A percentile compares a stretch with the other conserved stretches of the same genome.
Conservation (phyloP, 2,888 invertebrate species). For the Hylaea fasciaria region DNA sequence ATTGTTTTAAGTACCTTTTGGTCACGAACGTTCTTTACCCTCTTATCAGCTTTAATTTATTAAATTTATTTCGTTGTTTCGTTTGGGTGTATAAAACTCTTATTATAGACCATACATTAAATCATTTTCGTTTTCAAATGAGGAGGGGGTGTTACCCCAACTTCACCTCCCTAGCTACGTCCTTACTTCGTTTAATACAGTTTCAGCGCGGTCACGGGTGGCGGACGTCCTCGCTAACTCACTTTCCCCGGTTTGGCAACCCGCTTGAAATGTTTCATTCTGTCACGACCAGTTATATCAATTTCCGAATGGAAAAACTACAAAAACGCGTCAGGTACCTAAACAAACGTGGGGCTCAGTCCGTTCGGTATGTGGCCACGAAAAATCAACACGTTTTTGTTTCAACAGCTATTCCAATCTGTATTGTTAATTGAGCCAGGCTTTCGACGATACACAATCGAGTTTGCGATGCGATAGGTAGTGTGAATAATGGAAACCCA, state of each 20-base stretch:
- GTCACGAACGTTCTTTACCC: too few species aligned
- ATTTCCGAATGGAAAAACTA: constrained; percentile 25
- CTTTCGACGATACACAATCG: constrained; percentile 10
- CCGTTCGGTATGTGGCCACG: constrained; percentile 16
- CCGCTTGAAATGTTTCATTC: constrained; percentile 53
- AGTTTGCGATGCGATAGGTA: constrained; percentile 3
- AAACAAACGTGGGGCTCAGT: constrained; percentile 1
- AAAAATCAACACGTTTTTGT: constrained; percentile 33
- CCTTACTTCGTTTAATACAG: constrained; percentile 29
- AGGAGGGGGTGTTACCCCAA: background rate
- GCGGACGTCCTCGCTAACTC: constrained; percentile 60
- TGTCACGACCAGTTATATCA: constrained; percentile 47
- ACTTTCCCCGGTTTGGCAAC: constrained; percentile 69
- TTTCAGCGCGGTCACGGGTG: constrained; percentile 56
- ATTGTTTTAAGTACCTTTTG: too few species aligned
- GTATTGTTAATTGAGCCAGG: constrained; percentile 28
- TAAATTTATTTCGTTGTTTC: too few species aligned
- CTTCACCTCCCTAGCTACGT: constrained; percentile 3
- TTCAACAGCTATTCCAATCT: constrained; percentile 25
- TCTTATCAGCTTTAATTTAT: too few species aligned
- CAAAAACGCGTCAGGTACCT: background rate
- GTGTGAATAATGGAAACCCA: background rate
- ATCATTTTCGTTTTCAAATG: too few species aligned
- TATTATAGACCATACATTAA: too few species aligned
- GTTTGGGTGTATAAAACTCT: too few species aligned